These are phyloP conservation scores for Miichthys miiuy DNA, from an alignment of 2,797 vertebrate species.

Conservation along the genomic window DNA sequence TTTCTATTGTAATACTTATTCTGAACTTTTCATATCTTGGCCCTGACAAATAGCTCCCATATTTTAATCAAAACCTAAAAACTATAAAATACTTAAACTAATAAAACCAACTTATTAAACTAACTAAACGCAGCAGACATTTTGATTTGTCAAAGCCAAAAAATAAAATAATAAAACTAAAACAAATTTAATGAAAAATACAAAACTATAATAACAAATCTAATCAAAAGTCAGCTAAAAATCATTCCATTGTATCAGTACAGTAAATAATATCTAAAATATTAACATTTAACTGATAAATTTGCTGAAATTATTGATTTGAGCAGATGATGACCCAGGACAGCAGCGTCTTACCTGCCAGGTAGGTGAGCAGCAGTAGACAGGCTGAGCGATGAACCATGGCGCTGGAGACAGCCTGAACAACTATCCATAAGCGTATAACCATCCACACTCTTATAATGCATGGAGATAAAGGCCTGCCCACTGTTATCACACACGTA, in stretches of 20 bases:
- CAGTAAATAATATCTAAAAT: not conserved
- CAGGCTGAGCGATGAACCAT: constrained; percentile 35
- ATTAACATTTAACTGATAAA: not conserved
- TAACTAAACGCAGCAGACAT: no score
- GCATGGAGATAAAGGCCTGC: not conserved
- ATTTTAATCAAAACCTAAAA: no score
- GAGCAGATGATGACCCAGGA: not conserved
- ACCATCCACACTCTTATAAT: constrained; percentile 25
- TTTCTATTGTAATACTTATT: no score
- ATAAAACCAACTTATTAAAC: no score
- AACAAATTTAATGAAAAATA: not conserved
- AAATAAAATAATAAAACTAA: no score
- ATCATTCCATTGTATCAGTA: no score
- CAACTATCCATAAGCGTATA: not conserved
- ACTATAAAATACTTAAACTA: no score
- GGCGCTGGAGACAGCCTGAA: not conserved
- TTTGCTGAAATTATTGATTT: not conserved
- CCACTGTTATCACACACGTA: constrained; percentile 35
- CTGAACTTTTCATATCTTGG: no score
- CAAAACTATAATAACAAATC: no score
- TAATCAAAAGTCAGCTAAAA: no score
- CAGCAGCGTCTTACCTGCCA: constrained; percentile 44
- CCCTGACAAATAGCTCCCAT: no score
- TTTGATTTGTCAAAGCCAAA: no score
- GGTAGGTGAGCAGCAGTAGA: constrained; percentile 49